Base-by-base conservation (phyloP, 1,140 invertebrate species). In the Conus ventricosus region DNA sequence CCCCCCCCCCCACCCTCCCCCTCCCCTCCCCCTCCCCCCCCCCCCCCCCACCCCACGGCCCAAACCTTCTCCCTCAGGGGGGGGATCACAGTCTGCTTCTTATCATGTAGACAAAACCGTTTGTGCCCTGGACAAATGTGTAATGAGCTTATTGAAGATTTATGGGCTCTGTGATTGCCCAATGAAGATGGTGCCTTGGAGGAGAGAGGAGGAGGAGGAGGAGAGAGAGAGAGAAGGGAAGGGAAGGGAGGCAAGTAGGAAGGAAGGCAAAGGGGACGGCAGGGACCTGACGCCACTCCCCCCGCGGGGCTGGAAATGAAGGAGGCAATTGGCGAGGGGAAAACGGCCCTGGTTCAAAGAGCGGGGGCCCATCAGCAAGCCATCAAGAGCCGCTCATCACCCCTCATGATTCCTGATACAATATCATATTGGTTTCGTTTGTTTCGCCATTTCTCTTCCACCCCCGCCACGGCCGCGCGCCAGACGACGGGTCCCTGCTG, bases 141-240 rank as follows among this genome's bases (percentile, higher is more conserved):
- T 87, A 87, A 87, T 87, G 85, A 87, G 85, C 85, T 87, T 87
- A 87, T 87, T 87, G 85, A 87, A 87, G 85, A 87, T 87, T 87
- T 87, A 87, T 87, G 85, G 75, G 23, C 71, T 53, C 71, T 80
- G 13, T 87, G 85, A 87, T 87, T 87, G 85, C 71, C 85, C 85
- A 87, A 87, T 87, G 85, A 87, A 87, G 85, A 87, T 57, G 85
- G 8, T 81, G 39, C 80, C 67, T 71, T 39, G 57, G 57, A 15
- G 57, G 15, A 13, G 8, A 15, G 57, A 15, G 4, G 57, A 15
- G 4, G 57, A 15, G 0, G 8, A 60, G 4, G 4, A 15, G 57
- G 4, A 15, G 15, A 15, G 4, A 4, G 4, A 15, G 57, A 39
- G 3, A 39, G 39, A 1, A 39, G 57, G 57, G 57, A 60, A 15